Percentiles rank a stretch among this genome's conserved stretches.
Conservation (phyloP, 2,888 invertebrate species). For the Nasonovia ribisnigri region DNA sequence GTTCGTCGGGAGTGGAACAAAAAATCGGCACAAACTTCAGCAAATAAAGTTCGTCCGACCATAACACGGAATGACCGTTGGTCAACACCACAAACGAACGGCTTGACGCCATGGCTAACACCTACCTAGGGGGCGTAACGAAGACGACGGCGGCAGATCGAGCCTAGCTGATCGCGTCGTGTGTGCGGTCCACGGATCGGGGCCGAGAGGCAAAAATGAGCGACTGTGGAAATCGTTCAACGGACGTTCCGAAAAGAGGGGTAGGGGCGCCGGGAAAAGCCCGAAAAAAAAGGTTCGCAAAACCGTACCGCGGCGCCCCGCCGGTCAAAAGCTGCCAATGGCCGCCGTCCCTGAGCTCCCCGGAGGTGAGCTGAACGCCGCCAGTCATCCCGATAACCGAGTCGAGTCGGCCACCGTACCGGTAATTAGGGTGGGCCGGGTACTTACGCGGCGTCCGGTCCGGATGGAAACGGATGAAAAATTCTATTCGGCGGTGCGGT, state of each 20-base stretch:
- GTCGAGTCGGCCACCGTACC: neutral
- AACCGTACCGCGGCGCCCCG: neutral
- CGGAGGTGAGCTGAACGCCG: neutral
- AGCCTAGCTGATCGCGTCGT: neutral
- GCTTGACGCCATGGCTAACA: neutral
- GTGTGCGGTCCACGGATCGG: neutral
- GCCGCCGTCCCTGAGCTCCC: neutral
- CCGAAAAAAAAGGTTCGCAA: neutral
- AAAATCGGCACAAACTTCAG: neutral
- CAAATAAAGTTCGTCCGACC: neutral
- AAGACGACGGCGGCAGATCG: neutral
- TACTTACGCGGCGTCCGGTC: slow-evolving; percentile 46
- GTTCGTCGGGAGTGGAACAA: neutral
- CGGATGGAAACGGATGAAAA: slow-evolving; percentile 63
- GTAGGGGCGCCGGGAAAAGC: neutral
- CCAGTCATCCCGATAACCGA: neutral
- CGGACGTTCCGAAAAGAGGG: no score
- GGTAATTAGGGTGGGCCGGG: neutral
- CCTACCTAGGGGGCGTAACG: neutral
- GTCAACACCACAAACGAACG: neutral
- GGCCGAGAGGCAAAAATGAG: neutral
- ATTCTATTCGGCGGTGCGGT: slow-evolving; percentile 8
- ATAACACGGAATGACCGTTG: neutral
- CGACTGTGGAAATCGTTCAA: neutral
- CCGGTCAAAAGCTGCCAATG: neutral